Conservation (phyloP, 1,140 invertebrate species). For the Oppia nitens region DNA sequence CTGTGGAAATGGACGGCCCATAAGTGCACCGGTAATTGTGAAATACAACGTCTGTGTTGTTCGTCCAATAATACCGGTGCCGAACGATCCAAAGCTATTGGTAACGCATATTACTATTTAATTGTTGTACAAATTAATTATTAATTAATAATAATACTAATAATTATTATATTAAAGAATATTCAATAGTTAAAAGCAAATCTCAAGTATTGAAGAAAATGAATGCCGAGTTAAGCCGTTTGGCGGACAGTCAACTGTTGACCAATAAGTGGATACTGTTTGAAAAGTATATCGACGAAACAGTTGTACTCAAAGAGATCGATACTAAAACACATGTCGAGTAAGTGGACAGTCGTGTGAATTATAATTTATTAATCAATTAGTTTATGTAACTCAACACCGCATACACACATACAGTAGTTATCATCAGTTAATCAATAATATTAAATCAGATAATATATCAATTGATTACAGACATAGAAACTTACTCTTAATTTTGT, state of each 20-base stretch:
- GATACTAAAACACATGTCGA: constrained; percentile 55
- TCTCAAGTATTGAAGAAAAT: constrained; percentile 47
- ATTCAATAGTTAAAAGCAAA: constrained; percentile 42
- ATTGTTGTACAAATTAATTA: background rate
- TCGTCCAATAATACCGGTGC: constrained; percentile 59
- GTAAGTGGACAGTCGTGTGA: too few relatives aligned
- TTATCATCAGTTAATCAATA: too few relatives aligned
- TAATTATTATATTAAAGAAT: constrained; percentile 26
- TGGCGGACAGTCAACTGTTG: constrained; percentile 33
- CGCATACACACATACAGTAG: too few relatives aligned
- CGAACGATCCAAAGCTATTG: constrained; percentile 47
- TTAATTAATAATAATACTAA: too few relatives aligned
- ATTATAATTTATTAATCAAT: too few relatives aligned
- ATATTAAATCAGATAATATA: too few relatives aligned
- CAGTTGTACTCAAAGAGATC: constrained; percentile 57
- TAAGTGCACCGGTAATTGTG: constrained; percentile 92
- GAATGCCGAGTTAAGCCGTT: constrained; percentile 45
- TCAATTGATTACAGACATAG: too few relatives aligned
- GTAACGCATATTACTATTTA: constrained; percentile 33
- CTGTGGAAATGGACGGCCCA: constrained; percentile 96
- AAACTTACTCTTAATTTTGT: too few relatives aligned
- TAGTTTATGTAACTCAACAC: too few relatives aligned
- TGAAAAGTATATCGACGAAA: constrained; percentile 42
- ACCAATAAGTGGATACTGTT: constrained; percentile 30
- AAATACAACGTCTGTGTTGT: constrained; percentile 67